Percentiles rank a stretch among this genome's conserved stretches.
Conservation (phyloP, 37 sponge, comb jelly and placozoan species). For the Ephydatia muelleri region DNA sequence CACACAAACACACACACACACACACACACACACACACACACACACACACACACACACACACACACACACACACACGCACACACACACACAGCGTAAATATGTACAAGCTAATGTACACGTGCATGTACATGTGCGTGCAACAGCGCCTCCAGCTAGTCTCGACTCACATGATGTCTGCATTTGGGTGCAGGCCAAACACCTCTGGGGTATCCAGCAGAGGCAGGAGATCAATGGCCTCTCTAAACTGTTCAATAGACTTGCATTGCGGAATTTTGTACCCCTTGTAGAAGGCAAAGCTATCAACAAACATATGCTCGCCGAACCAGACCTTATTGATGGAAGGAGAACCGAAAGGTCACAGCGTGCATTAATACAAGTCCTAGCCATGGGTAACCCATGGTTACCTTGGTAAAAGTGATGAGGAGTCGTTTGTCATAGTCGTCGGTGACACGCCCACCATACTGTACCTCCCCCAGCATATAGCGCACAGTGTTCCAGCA, state of each 20-base stretch:
- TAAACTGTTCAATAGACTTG: slow-evolving; percentile 79
- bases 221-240: slow-evolving; percentile 91
- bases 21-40: too few relatives aligned
- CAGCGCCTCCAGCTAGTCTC: too few relatives aligned
- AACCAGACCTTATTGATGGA: slow-evolving; percentile 75
- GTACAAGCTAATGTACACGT: background rate
- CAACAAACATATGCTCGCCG: slow-evolving; percentile 92
- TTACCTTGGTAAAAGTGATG: slow-evolving; percentile 91
- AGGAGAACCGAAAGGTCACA: background rate
- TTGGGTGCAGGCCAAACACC: slow-evolving; percentile 97
- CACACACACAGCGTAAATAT: background rate
- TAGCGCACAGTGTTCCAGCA: slow-evolving; percentile 99
- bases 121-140: too few relatives aligned
- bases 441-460: slow-evolving; percentile 99
- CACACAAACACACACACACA: too few relatives aligned
- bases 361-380: too few relatives aligned
- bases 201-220: slow-evolving; percentile 97
- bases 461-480: slow-evolving; percentile 99
- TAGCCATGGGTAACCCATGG: background rate
- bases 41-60: too few relatives aligned
- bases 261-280: slow-evolving; percentile 91
- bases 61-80: too few relatives aligned
- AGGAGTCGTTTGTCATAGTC: slow-evolving; percentile 97
- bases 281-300: slow-evolving; percentile 87
- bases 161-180: slow-evolving; percentile 96